Evolutionary conservation across 2,113 vertebrate genomes (phyloP).

Genomic region (Cochlearius cochlearius): DNA sequence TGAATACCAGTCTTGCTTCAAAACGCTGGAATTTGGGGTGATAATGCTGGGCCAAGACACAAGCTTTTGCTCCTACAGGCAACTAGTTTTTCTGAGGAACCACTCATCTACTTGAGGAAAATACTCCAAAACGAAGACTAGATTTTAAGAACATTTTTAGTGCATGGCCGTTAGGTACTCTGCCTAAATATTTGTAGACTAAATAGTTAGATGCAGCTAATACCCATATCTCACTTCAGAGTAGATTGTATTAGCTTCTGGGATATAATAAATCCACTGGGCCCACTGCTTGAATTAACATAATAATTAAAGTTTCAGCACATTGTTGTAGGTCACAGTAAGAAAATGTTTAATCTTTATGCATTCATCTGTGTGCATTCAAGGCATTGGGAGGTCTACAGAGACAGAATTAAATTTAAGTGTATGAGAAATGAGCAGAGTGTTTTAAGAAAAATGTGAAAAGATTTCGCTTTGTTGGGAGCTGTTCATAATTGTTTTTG

Average conservation of each 20-base stretch:
- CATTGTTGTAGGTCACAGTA: constrained; percentile 53
- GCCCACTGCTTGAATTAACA: constrained; percentile 54
- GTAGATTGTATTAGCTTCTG: constrained; percentile 27
- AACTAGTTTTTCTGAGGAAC: background rate
- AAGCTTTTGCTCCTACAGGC: background rate
- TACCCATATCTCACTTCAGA: background rate
- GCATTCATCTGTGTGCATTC: constrained; percentile 52
- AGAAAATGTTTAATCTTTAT: constrained; percentile 64
- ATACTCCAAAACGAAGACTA: background rate
- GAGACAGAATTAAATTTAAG: constrained; percentile 33
- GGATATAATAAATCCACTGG: constrained; percentile 35
- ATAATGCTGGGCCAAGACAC: background rate
- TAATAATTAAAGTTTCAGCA: constrained; percentile 67
- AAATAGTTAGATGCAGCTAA: background rate
- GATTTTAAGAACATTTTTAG: background rate
- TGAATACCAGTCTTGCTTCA: background rate
- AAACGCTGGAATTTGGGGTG: background rate
- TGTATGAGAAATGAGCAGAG: constrained; percentile 16
- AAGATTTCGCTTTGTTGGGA: constrained; percentile 44
- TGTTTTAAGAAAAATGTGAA: constrained; percentile 32
- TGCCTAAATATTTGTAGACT: background rate
- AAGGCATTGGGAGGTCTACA: constrained; percentile 9
- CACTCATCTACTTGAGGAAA: background rate
- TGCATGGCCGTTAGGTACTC: background rate
- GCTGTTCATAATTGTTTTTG: constrained; percentile 26